Base-by-base conservation (phyloP, 2,113 vertebrate genomes). In the Mormoops blainvillei region DNA sequence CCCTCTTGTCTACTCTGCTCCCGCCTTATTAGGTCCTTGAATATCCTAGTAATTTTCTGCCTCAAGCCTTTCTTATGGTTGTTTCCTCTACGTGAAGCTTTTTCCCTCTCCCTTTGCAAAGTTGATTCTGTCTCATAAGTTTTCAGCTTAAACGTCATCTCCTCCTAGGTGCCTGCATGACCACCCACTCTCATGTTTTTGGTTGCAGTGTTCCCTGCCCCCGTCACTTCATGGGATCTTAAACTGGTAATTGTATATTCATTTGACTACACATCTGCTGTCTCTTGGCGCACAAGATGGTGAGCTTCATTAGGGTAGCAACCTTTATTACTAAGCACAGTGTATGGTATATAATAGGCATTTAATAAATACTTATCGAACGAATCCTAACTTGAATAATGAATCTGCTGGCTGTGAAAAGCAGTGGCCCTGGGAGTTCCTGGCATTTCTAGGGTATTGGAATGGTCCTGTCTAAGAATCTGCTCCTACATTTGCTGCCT, bases 351-450 rank as follows among this genome's bases (percentile, higher is more conserved):
- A 70, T 22, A 41, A 9, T 48, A 68, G 52, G 1, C 50, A 92
- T 81, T 94, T 89, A 76, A 43, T 92, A 94, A 89, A 86, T 54
- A 45, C 67, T 70, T 84, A 94, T 7, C 33, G 70, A 94, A 65
- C 81, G 67, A 54, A 89, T 94, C 38, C 65, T 96, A 91, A 89
- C 41, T 68, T 52, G 84, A 80, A 71, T 61, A 94, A 91, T 95
- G 48, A 56, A 8, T 89, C 16, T 71, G 3, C 76, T 96, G 89
- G 31, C 80, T 92, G 13, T 96, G 61, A 86, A 86, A 84, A 45
- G 11, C 94, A 43, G 22, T 38, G n/a, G 48, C 41, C 36, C 56
- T 63, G 20, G 88, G 48, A 48, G 33, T 90, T 92, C 33, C 67
- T 96, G 89, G 95, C 77, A 76, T 87, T 82, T 65, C 41, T 56